These are phyloP conservation scores for Caradrina clavipalpis DNA, from an alignment of 2,888 invertebrate genomes.

Conservation along the genomic window DNA sequence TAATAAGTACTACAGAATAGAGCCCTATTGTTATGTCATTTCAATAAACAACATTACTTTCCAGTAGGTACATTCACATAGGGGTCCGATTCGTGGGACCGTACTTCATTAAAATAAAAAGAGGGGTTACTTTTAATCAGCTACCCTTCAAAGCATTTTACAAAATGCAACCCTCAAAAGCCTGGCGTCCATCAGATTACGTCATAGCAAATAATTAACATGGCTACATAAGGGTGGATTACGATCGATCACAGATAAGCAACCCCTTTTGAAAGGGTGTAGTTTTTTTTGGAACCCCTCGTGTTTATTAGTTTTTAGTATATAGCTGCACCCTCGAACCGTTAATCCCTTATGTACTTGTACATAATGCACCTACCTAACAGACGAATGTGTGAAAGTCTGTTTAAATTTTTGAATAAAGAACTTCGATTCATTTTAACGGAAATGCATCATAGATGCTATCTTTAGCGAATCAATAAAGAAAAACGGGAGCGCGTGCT, in stretches of 20 bases:
- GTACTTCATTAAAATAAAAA: neutral
- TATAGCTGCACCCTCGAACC: neutral
- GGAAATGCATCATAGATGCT: no score
- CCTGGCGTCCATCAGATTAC: neutral
- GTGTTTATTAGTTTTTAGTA: neutral
- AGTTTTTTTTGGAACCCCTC: slow-evolving; percentile 3
- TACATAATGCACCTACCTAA: neutral
- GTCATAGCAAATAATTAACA: slow-evolving; percentile 1
- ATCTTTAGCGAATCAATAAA: no score
- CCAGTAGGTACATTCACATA: neutral
- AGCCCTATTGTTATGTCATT: neutral
- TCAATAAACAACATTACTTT: neutral
- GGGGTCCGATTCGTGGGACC: neutral
- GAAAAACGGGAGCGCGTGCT: no score
- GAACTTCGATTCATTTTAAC: no score
- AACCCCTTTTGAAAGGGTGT: neutral
- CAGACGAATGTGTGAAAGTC: neutral
- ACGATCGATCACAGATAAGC: neutral
- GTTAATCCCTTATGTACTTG: neutral
- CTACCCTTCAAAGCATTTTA: neutral
- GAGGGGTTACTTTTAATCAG: neutral
- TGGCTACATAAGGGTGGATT: slow-evolving; percentile 13
- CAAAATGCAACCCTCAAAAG: slow-evolving; percentile 20
- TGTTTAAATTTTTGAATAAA: no score
- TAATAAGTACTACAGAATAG: neutral